These are phyloP conservation scores for Clarias laeviceps DNA, from an alignment of 2,797 vertebrate genomes.

Conservation along the genomic window DNA sequence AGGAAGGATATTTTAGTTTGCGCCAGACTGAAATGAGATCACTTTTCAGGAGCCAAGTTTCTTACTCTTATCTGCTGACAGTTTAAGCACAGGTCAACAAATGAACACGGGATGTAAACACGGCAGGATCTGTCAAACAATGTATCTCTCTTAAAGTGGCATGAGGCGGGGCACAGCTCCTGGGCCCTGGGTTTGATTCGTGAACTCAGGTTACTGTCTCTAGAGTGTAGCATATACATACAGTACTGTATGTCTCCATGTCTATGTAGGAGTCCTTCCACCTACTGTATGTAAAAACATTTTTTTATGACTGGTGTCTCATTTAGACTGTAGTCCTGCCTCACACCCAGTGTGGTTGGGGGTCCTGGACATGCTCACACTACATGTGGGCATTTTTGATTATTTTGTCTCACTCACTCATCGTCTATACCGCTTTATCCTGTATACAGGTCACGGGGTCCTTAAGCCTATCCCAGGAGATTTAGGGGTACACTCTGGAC, in stretches of 20 bases:
- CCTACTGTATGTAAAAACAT: background rate
- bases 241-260: background rate
- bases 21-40: constrained; percentile 9
- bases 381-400: too few relatives aligned
- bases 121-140: constrained; percentile 45
- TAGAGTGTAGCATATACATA: background rate
- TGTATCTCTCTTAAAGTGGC: background rate
- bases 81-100: constrained; percentile 15
- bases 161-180: background rate
- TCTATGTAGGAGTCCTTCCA: background rate
- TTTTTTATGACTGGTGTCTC: background rate
- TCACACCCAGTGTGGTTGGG: background rate
- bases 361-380: too few relatives aligned
- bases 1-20: constrained; percentile 21
- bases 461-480: too few relatives aligned
- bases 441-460: too few relatives aligned
- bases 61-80: constrained; percentile 3
- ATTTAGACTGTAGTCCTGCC: background rate
- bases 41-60: constrained; percentile 2
- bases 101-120: constrained; percentile 61
- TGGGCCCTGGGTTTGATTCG: background rate
- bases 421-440: too few relatives aligned
- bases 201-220: constrained; percentile 3
- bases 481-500: too few relatives aligned
- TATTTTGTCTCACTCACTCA: too few relatives aligned